These are phyloP conservation scores for Drosophila punjabiensis DNA, from an alignment of 1,140 invertebrate genomes.

Conservation along the genomic window DNA sequence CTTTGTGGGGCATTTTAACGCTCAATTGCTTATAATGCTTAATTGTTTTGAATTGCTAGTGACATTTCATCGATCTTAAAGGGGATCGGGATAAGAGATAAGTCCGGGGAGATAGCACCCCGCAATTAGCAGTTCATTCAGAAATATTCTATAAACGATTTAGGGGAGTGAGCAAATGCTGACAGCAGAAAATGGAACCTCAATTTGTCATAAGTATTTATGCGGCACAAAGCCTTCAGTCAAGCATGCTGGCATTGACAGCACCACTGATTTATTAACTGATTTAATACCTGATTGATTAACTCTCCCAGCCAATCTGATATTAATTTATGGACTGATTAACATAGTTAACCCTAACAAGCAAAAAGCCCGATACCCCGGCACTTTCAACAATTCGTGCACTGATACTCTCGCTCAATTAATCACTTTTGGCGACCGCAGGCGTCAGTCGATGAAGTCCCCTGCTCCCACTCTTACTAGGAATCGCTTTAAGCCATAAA, in stretches of 20 bases:
- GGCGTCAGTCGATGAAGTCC: slow-evolving; percentile 20
- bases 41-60: slow-evolving; percentile 18
- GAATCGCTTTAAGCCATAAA: slow-evolving; percentile 19
- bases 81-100: not conserved
- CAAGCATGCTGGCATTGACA: slow-evolving; percentile 34
- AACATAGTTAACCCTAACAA: slow-evolving; percentile 27
- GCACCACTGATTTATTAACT: slow-evolving; percentile 53
- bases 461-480: slow-evolving; percentile 16
- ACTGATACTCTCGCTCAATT: slow-evolving; percentile 71
- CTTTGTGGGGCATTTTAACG: slow-evolving; percentile 16
- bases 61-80: not conserved
- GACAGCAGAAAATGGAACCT: not conserved
- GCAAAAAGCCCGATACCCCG: not conserved
- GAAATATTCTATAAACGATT: slow-evolving; percentile 16
- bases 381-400: slow-evolving; percentile 13
- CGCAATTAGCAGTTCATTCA: slow-evolving; percentile 24
- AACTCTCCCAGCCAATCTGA: slow-evolving; percentile 29
- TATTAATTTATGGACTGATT: slow-evolving; percentile 68
- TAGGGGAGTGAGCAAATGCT: not conserved
- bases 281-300: slow-evolving; percentile 48
- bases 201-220: slow-evolving; percentile 60
- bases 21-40: slow-evolving; percentile 3
- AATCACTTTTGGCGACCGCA: slow-evolving; percentile 60
- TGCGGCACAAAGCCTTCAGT: slow-evolving; percentile 7
- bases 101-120: slow-evolving; percentile 7